These are phyloP conservation scores for Zaprionus inermis DNA, from an alignment of 1,140 invertebrate species.

Conservation along the genomic window DNA sequence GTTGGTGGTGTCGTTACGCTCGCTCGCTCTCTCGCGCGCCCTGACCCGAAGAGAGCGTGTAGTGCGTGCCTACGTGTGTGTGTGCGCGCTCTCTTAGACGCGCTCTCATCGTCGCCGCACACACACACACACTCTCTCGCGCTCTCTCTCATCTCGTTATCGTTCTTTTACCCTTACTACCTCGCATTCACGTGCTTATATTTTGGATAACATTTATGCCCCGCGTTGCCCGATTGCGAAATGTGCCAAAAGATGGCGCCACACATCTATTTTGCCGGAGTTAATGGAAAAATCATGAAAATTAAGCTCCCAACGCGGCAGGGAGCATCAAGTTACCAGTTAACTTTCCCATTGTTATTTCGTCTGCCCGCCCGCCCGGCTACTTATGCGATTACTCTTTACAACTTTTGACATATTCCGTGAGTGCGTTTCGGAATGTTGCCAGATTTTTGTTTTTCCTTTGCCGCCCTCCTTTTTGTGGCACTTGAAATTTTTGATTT, in stretches of 20 bases:
- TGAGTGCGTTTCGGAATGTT: slow-evolving; percentile 47
- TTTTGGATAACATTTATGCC: slow-evolving; percentile 40
- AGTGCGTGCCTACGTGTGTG: not conserved
- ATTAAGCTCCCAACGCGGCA: slow-evolving; percentile 31
- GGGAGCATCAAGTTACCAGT: slow-evolving; percentile 24
- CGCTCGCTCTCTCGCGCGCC: slow-evolving; percentile 25
- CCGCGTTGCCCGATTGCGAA: not conserved
- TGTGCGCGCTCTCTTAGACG: slow-evolving; percentile 16
- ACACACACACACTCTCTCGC: not conserved
- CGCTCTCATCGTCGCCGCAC: slow-evolving; percentile 11
- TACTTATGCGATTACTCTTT: slow-evolving; percentile 55
- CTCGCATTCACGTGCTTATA: slow-evolving; percentile 47
- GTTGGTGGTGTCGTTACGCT: slow-evolving; percentile 21
- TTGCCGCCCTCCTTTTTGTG: slow-evolving; percentile 9
- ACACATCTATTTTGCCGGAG: slow-evolving; percentile 5
- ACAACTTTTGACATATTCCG: slow-evolving; percentile 52
- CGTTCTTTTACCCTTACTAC: slow-evolving; percentile 47
- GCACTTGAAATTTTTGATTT: slow-evolving; percentile 46
- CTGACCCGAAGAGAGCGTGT: slow-evolving; percentile 2
- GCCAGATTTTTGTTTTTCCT: slow-evolving; percentile 51
- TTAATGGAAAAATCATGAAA: slow-evolving; percentile 58
- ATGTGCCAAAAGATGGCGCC: slow-evolving; percentile 5
- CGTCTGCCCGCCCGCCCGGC: slow-evolving; percentile 5
- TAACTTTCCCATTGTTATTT: slow-evolving; percentile 50
- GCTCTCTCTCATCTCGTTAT: slow-evolving; percentile 33